Evolutionary conservation across 1,140 invertebrate genomes (phyloP), one percentile per base, ranked within the genome.

Genomic region (Heliconius hewitsoni): DNA sequence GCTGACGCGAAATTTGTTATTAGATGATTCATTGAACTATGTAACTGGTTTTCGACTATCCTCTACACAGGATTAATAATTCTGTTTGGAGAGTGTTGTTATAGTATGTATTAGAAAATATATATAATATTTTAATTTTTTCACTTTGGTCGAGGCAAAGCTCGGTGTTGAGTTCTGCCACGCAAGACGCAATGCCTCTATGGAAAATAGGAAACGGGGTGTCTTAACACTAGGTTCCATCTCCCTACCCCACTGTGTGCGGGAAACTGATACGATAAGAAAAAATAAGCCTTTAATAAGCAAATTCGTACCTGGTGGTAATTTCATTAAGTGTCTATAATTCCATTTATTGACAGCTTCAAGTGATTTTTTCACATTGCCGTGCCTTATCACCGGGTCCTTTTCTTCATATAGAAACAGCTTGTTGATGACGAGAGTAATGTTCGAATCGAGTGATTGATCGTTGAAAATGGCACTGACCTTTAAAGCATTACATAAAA

Each of bases 321-420:
- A 82, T 80, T 91, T 95, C 70, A 94, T 94, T 18, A 96, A 91
- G 60, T 96, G 91, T 81, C 95, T 95, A 50, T 96, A 95, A 86
- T 97, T 97, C 97, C 97, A 98, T 78, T 95, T 95, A 91, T 97
- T 98, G 27, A 97, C 97, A 79, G 96, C 96, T 86, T 97, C 96
- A 76, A 98, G 93, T 0, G 97, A 97, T 76, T 95, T 95, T 84
- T 96, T 96, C 0, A 97, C 96, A 82, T 97, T 96, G 0, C 96
- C 96, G n/a, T 95, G 94, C 50, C 94, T 94, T 57, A 97, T 95
- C 84, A 96, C 88, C 8, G 95, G 91, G 84, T 96, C 95, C 81
- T 96, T 96, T 83, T 96, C 95, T 60, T 96, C 95, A 82, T 96
- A 96, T 74, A 97, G 92, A 74, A 96, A 95, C 84, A 97, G 92